phyloP scores from a whole-genome alignment of 2,113 vertebrate species.

The Tychaedon coryphoeus region DNA sequence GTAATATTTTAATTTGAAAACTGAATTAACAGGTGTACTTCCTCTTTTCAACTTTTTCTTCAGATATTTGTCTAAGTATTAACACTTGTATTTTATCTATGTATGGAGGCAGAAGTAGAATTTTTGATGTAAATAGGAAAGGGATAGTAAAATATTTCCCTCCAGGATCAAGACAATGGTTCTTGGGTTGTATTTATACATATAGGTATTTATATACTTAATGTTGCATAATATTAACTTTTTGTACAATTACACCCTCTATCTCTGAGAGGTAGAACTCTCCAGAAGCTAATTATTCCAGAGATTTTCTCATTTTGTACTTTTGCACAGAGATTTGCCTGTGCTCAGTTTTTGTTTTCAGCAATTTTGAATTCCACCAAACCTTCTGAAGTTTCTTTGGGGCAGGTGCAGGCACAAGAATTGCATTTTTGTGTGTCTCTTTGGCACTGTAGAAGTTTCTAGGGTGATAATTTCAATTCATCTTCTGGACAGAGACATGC shows the following conservation, averaged over 20 bases:
- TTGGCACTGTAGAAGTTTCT: neutral
- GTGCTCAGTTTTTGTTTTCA: neutral
- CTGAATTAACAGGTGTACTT: neutral
- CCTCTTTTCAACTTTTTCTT: neutral
- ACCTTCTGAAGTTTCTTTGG: neutral
- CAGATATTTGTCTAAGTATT: neutral
- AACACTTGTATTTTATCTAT: neutral
- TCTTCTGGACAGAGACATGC: neutral
- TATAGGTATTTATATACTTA: neutral
- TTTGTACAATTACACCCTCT: neutral
- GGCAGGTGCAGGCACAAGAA: neutral
- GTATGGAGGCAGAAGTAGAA: neutral
- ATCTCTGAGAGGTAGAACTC: fast-evolving
- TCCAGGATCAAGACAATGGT: neutral
- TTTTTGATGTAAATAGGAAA: neutral
- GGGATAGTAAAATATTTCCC: neutral
- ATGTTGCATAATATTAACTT: neutral
- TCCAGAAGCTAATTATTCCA: neutral
- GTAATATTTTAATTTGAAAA: neutral
- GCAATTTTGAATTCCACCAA: neutral
- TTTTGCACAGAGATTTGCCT: neutral
- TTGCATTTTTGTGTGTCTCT: neutral
- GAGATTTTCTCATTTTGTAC: neutral
- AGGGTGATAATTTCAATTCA: neutral
- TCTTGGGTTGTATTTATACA: neutral